Conservation (phyloP, 2,888 invertebrate species). For the Acrobasis consociella region DNA sequence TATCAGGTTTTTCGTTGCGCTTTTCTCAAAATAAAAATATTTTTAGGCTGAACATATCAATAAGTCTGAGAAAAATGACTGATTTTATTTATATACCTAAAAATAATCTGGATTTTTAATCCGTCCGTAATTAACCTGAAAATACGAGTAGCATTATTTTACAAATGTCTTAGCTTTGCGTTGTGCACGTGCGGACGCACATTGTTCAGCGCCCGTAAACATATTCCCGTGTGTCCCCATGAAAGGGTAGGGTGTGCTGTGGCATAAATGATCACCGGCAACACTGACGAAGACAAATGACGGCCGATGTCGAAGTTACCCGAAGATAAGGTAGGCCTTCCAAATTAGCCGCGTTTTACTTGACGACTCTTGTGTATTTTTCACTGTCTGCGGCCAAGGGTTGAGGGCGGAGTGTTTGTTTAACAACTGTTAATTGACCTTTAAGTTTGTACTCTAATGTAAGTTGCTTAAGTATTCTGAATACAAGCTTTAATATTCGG, state of each 20-base stretch:
- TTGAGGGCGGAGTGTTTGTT: slow-evolving; percentile 34
- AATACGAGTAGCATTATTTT: too few species aligned
- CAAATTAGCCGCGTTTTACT: slow-evolving; percentile 80
- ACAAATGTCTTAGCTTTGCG: neutral
- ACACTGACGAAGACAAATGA: slow-evolving; percentile 83
- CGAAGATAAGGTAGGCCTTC: slow-evolving; percentile 80
- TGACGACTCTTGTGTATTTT: slow-evolving; percentile 66
- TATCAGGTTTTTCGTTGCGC: too few species aligned
- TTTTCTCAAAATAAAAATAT: too few species aligned
- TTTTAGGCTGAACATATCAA: too few species aligned
- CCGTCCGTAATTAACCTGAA: too few species aligned
- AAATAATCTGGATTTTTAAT: too few species aligned
- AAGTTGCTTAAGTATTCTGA: slow-evolving; percentile 19
- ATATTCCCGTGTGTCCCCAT: slow-evolving; percentile 44
- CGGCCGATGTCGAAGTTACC: slow-evolving; percentile 78
- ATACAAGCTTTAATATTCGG: neutral
- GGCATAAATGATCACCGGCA: slow-evolving; percentile 83
- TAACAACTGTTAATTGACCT: slow-evolving; percentile 23
- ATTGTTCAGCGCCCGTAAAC: slow-evolving; percentile 18
- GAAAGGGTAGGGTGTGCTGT: slow-evolving; percentile 82
- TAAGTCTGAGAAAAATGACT: too few species aligned
- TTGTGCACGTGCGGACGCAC: neutral
- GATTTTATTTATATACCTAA: too few species aligned
- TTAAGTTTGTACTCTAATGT: slow-evolving; percentile 9
- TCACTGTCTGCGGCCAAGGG: slow-evolving; percentile 64